Conservation (phyloP, 1,140 invertebrate species). For the Drosophila fuyamai region DNA sequence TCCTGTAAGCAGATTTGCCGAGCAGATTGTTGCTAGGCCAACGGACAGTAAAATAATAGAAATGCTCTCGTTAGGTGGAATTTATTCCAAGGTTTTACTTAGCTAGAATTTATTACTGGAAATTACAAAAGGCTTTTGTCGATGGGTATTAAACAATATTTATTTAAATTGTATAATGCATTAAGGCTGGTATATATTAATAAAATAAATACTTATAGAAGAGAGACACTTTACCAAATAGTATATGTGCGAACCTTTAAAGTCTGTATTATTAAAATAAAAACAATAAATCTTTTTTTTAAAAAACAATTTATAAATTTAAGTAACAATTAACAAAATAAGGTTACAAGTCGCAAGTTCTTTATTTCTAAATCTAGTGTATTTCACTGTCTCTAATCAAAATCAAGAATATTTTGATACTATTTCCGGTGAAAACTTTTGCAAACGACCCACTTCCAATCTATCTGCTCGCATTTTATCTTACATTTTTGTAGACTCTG, state of each 20-base stretch:
- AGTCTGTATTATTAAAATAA: too few species aligned
- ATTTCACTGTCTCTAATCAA: neutral
- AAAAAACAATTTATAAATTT: too few species aligned
- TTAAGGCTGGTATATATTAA: too few species aligned
- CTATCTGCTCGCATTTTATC: constrained; percentile 2
- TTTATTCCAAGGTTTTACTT: constrained; percentile 14
- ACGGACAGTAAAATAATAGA: constrained; percentile 10
- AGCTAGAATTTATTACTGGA: neutral
- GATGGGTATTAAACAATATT: too few species aligned
- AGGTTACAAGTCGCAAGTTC: too few species aligned
- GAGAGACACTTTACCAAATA: too few species aligned
- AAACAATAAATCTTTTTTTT: too few species aligned
- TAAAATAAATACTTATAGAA: too few species aligned
- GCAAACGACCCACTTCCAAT: neutral
- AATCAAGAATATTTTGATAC: constrained; percentile 6
- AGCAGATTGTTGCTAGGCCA: constrained; percentile 30
- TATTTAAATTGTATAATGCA: too few species aligned
- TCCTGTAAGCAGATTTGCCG: constrained; percentile 26
- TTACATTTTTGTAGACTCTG: neutral
- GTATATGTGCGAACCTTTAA: too few species aligned
- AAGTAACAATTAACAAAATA: too few species aligned
- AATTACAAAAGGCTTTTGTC: neutral
- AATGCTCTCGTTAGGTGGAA: neutral
- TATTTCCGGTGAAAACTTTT: constrained; percentile 26
- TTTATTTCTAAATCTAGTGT: too few species aligned